Percentiles rank a stretch among this genome's conserved stretches.
phyloP scores from a whole-genome alignment of 2,888 invertebrate genomes.

The Zaprionus obscuricornis region DNA sequence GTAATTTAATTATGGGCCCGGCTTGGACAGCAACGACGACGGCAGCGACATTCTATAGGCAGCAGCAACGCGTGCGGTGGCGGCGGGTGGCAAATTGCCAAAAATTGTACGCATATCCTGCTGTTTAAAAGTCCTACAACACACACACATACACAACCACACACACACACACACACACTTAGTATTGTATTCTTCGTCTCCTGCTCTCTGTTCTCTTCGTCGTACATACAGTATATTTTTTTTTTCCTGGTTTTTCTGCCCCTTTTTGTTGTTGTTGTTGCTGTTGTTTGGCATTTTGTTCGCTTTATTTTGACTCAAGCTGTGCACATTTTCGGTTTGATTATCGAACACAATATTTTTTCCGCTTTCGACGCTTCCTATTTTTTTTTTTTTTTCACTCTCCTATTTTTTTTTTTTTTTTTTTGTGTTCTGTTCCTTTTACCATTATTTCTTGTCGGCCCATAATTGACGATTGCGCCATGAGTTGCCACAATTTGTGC shows the following conservation, averaged over 20 bases:
- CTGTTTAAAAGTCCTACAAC: conserved; percentile 67
- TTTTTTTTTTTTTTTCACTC: neutral
- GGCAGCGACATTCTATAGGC: conserved; percentile 31
- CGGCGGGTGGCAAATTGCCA: conserved; percentile 78
- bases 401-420: conserved; percentile 8
- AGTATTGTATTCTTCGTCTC: neutral
- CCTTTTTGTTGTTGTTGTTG: conserved; percentile 35
- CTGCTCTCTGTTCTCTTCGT: conserved; percentile 1
- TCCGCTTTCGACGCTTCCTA: conserved; percentile 60
- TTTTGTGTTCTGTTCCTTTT: conserved; percentile 25
- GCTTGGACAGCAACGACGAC: conserved; percentile 33
- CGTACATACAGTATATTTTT: conserved; percentile 4
- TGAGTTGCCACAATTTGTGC: conserved; percentile 69
- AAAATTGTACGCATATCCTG: conserved; percentile 78
- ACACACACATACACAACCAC: neutral
- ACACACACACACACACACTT: neutral
- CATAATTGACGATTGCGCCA: conserved; percentile 78
- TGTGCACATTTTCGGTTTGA: conserved; percentile 79
- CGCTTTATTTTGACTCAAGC: conserved; percentile 72
- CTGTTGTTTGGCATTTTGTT: conserved; percentile 31
- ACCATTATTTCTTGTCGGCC: conserved; percentile 65
- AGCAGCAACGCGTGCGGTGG: conserved; percentile 52
- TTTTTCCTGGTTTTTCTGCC: conserved; percentile 60
- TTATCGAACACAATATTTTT: conserved; percentile 79
- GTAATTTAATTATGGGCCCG: conserved; percentile 75